phyloP scores from a whole-genome alignment of 2,113 vertebrate genomes.

The Pomatorhinus ruficollis region DNA sequence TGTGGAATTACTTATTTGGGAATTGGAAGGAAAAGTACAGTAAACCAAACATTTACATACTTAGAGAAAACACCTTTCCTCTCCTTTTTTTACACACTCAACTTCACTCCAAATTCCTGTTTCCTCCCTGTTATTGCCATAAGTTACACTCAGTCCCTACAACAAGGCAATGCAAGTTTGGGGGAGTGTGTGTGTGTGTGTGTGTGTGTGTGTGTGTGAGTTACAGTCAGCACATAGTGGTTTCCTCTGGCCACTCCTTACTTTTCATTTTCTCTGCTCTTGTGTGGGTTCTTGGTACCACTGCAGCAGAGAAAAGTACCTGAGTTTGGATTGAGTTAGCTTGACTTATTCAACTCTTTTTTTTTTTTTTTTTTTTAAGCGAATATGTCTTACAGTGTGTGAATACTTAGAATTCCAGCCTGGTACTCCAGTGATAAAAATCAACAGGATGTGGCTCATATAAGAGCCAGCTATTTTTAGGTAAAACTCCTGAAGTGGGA shows the following conservation, averaged over 20 bases:
- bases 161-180: rapidly evolving
- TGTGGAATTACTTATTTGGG: neutral
- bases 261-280: neutral
- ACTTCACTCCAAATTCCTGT: neutral
- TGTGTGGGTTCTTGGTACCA: neutral
- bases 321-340: neutral
- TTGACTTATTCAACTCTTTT: neutral
- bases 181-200: rapidly evolving
- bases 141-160: neutral
- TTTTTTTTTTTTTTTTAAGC: rapidly evolving
- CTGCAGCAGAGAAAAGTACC: neutral
- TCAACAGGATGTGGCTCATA: constrained; percentile 3
- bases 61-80: neutral
- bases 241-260: neutral
- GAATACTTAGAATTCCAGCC: neutral
- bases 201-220: neutral
- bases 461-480: constrained; percentile 28
- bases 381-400: neutral
- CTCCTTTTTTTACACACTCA: neutral
- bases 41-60: neutral
- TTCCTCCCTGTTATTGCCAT: neutral
- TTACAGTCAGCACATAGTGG: rapidly evolving
- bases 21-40: neutral
- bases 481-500: neutral
- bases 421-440: neutral